phyloP scores from a whole-genome alignment of 2,888 invertebrate genomes.

The Andrena trimmerana region DNA sequence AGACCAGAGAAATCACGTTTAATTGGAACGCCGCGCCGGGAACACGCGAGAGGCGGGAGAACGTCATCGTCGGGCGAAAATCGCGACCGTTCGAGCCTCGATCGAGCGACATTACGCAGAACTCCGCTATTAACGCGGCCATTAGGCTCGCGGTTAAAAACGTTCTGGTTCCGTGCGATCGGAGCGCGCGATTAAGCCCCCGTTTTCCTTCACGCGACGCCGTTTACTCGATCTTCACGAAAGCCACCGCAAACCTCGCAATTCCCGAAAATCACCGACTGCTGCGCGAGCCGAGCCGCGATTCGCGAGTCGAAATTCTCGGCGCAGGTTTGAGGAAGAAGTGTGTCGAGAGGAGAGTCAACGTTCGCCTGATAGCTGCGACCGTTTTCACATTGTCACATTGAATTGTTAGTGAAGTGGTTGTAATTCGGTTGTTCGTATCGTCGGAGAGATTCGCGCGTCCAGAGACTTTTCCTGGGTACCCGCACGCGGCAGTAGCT shows the following conservation, averaged over 20 bases:
- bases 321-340: not conserved
- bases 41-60: slow-evolving; percentile 45
- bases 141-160: slow-evolving; percentile 43
- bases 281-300: not conserved
- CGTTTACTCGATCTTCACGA: slow-evolving; percentile 69
- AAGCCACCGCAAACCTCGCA: not conserved
- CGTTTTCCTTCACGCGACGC: slow-evolving; percentile 65
- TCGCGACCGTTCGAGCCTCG: slow-evolving; percentile 16
- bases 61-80: slow-evolving; percentile 25
- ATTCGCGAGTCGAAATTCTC: not conserved
- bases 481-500: slow-evolving; percentile 44
- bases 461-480: not conserved
- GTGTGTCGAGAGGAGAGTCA: not conserved
- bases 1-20: slow-evolving; percentile 50
- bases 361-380: slow-evolving; percentile 1
- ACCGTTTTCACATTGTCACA: not conserved
- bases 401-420: slow-evolving; percentile 19
- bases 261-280: slow-evolving; percentile 24
- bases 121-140: slow-evolving; percentile 31
- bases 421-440: not conserved
- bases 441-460: not conserved
- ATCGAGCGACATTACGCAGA: slow-evolving; percentile 26
- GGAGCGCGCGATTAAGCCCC: slow-evolving; percentile 25
- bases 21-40: slow-evolving; percentile 29
- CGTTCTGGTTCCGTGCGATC: slow-evolving; percentile 60